Evolutionary conservation across 2,113 vertebrate species (phyloP), one percentile per base, ranked within the genome.

Genomic region (Antennarius striatus): DNA sequence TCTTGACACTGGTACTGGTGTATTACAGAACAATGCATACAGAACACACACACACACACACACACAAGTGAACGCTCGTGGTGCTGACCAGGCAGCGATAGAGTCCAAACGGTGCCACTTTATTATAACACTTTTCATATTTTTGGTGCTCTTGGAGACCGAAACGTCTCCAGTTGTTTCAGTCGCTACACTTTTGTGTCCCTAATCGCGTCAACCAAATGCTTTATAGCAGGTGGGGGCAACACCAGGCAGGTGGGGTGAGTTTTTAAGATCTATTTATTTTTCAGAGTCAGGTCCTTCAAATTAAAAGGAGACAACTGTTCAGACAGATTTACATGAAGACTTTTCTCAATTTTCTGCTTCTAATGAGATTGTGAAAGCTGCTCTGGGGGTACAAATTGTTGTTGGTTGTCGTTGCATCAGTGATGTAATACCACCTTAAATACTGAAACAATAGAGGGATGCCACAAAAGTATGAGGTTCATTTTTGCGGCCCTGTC

Each of bases 71-170:
- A 76, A 78, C 6, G 30, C 54, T 80, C 10, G 4, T 79, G 89
- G 86, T 90, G 88, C 86, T 90, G 84, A 72, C 83, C 79, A 68
- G 80, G 57, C 61, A 57, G 73, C 72, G 51, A 67, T 56, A 30
- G 48, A 73, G 39, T 82, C 61, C 54, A 75, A 80, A 80, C 74
- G 86, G 81, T 89, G 86, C 81, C 75, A 82, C 83, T 80, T 80
- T 56, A 75, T 55, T 71, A 68, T 69, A 68, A 80, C 75, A 77
- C 79, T 79, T 79, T 71, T 50, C 81, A 68, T 70, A 67, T 71
- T 74, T 62, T 75, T 83, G 89, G 87, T 90, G 89, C 89, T 89
- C 63, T 70, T 52, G 4, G 71, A 82, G 83, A 73, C 81, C 57
- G 11, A 65, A 53, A 2, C 5, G 68, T 83, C 82, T 86, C 77